Evolutionary conservation across 2,888 invertebrate genomes (phyloP), one percentile per base, ranked within the genome.

Genomic region (Erannis defoliaria): DNA sequence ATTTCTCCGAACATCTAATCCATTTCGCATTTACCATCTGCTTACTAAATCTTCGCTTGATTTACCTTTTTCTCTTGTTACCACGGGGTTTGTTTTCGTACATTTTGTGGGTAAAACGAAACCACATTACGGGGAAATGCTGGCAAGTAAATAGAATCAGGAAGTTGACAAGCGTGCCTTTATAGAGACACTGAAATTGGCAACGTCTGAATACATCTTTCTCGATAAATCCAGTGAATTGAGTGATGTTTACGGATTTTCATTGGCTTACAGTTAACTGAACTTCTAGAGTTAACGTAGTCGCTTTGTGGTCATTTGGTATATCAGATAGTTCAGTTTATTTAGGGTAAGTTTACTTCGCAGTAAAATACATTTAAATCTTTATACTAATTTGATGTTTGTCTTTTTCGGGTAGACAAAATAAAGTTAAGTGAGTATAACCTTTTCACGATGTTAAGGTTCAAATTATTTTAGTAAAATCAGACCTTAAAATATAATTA

Each of bases 121-220:
- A 62, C 62, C 62, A 57, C 35, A 54, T 62, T 62, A 62, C 56
- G 56, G 31, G 5, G 56, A 51, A 62, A 62, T 53, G 40, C 51
- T 51, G 51, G 56, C 53, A 62, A 62, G 56, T 21, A 62, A 62
- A 62, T 62, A 62, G 48, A 57, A 62, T 57, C 62, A 56, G 62
- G 56, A 62, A 62, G 56, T 57, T 62, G 62, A 57, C 62, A 62
- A 62, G 55, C 62, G 55, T 49, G 40, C 18, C 55, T 51, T 55
- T 46, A 37, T 42, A 29, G 35, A 42, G 56, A 42, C 51, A 48
- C 37, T 42, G 43, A 53, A 62, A 62, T 62, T 57, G 62, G 53
- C 53, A 54, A 53, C 48, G 56, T 43, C 56, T 57, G 48, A 53
- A 56, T 48, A 53, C 35, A 37, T 53, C 46, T 48, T 37, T 33